These are phyloP conservation scores for Pentalonia nigronervosa DNA, from an alignment of 1,140 invertebrate species.

Conservation along the genomic window DNA sequence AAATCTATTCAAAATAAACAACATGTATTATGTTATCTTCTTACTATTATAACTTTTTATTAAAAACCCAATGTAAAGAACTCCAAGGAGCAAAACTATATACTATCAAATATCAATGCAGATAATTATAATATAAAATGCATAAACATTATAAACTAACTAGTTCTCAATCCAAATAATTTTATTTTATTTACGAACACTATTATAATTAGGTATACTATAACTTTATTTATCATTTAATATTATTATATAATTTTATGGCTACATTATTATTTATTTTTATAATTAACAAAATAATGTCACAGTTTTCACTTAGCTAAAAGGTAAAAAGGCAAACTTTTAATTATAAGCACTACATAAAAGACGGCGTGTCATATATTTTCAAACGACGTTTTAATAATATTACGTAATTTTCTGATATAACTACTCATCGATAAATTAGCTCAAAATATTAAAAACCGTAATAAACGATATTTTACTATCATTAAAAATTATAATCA, in stretches of 20 bases:
- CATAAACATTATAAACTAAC: not conserved
- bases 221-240: slow-evolving; percentile 1
- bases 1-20: too few relatives aligned
- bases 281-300: not conserved
- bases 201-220: not conserved
- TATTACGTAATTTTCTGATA: not conserved
- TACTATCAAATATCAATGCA: too few relatives aligned
- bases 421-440: not conserved
- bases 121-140: not conserved
- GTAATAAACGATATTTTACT: too few relatives aligned
- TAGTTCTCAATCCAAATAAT: not conserved
- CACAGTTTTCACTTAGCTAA: not conserved
- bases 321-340: slow-evolving; percentile 31
- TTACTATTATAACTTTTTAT: too few relatives aligned
- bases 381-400: not conserved
- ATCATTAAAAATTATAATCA: too few relatives aligned
- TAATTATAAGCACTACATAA: not conserved
- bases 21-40: too few relatives aligned
- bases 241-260: not conserved
- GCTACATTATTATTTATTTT: not conserved
- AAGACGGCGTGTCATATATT: not conserved
- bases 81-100: too few relatives aligned
- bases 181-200: not conserved
- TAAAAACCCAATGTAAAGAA: too few relatives aligned
- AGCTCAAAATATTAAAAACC: not conserved